Evolutionary conservation across 2,888 invertebrate species (phyloP).

Genomic region (Slavum lentiscoides): DNA sequence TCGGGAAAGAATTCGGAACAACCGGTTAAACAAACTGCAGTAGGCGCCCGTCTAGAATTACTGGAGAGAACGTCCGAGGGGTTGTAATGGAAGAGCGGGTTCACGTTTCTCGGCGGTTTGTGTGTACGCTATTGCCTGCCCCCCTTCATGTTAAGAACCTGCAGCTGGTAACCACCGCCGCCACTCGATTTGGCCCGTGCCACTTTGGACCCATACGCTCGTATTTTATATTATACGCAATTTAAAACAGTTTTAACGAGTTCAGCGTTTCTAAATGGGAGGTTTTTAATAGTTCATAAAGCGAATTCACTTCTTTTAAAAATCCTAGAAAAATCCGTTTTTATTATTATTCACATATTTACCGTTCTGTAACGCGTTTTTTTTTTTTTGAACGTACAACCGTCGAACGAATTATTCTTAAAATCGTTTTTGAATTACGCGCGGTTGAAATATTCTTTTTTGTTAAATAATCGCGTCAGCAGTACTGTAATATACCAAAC

Average conservation of each 20-base stretch:
- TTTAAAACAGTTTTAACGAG: conserved; percentile 45
- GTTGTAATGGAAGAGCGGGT: conserved; percentile 31
- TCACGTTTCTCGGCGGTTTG: conserved; percentile 26
- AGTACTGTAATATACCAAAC: no score
- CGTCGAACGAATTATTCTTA: no score
- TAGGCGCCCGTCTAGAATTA: conserved; percentile 50
- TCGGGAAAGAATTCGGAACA: conserved; percentile 31
- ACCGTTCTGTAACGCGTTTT: background rate
- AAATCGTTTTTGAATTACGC: no score
- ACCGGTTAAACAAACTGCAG: conserved; percentile 50
- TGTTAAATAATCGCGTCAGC: no score
- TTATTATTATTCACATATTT: background rate
- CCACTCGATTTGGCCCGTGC: conserved; percentile 49
- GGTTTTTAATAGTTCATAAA: background rate
- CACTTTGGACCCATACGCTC: conserved; percentile 29
- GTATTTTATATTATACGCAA: conserved; percentile 19
- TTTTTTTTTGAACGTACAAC: no score
- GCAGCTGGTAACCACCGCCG: conserved; percentile 41
- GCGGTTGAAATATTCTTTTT: no score
- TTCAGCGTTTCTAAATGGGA: conserved; percentile 3
- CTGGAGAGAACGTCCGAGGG: conserved; percentile 39
- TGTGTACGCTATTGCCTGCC: conserved; percentile 26
- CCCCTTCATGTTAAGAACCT: conserved; percentile 48
- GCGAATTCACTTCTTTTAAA: background rate
- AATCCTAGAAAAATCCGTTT: background rate